Evolutionary conservation across 2,113 vertebrate species (phyloP).

Genomic region (Arenaria interpres): DNA sequence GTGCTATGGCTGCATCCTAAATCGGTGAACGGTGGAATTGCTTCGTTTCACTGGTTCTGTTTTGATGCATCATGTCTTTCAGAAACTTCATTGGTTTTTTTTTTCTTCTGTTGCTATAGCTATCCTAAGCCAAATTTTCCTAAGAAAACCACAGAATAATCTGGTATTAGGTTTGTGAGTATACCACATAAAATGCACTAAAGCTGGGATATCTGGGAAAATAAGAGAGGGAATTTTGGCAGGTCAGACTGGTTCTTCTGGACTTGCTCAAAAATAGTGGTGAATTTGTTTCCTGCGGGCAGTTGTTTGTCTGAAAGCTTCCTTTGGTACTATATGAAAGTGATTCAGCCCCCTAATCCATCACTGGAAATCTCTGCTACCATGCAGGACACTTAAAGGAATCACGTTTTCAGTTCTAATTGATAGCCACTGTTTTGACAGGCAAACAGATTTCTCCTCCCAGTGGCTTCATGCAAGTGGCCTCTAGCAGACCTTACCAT

Average conservation of each 20-base stretch:
- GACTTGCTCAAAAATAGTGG: slow-evolving; percentile 40
- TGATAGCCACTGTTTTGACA: slow-evolving; percentile 67
- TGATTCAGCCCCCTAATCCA: slow-evolving; percentile 41
- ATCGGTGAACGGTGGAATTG: neutral
- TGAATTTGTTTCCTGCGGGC: slow-evolving; percentile 42
- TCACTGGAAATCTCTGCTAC: slow-evolving; percentile 52
- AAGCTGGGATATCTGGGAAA: slow-evolving; percentile 24
- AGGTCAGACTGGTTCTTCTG: neutral
- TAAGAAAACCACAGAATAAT: slow-evolving; percentile 3
- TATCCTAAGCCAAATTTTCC: slow-evolving; percentile 8
- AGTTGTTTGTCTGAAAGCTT: slow-evolving; percentile 49
- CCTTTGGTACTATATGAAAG: slow-evolving; percentile 16
- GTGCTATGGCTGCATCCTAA: neutral
- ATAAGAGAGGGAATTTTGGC: neutral
- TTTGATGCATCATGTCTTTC: neutral
- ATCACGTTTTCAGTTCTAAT: slow-evolving; percentile 64
- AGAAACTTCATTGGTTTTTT: neutral
- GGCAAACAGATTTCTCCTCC: slow-evolving; percentile 43
- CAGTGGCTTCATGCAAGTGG: slow-evolving; percentile 44
- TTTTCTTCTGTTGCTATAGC: neutral
- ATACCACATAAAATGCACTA: slow-evolving; percentile 5
- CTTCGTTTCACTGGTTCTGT: neutral
- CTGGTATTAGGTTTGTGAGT: neutral
- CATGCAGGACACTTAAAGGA: slow-evolving; percentile 41
- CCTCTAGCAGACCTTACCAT: slow-evolving; percentile 61